Percentiles rank a stretch among this genome's conserved stretches.
Evolutionary conservation across 2,888 invertebrate genomes (phyloP).

Genomic region (Psylliodes chrysocephalus): DNA sequence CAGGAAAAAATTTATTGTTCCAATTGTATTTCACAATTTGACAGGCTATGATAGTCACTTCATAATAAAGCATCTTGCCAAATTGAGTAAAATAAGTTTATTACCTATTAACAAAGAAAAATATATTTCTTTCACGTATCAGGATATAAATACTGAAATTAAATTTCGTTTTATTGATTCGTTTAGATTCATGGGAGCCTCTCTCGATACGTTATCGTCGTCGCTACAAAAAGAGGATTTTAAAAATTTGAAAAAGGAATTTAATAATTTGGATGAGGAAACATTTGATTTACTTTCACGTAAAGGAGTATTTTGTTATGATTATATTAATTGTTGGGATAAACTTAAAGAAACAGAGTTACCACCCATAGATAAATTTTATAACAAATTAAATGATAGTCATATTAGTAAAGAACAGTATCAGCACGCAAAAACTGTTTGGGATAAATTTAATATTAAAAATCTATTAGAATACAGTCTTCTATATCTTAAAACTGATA

Average conservation of each 20-base stretch:
- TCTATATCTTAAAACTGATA: constrained; percentile 36
- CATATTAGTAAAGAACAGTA: constrained; percentile 48
- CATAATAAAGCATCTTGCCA: background rate
- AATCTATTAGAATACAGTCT: constrained; percentile 52
- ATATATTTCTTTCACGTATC: background rate
- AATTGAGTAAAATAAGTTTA: background rate
- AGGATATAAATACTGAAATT: background rate
- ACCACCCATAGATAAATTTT: constrained; percentile 43
- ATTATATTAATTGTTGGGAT: constrained; percentile 39
- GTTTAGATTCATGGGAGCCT: background rate
- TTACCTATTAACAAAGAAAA: background rate
- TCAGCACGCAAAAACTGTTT: constrained; percentile 51
- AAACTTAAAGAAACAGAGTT: constrained; percentile 40
- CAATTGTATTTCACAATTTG: background rate
- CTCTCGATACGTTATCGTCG: too few relatives aligned
- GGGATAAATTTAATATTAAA: constrained; percentile 49
- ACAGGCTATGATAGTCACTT: background rate
- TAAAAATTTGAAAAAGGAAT: too few relatives aligned
- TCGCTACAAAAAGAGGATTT: too few relatives aligned
- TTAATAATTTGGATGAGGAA: too few relatives aligned
- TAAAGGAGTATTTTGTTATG: constrained; percentile 42
- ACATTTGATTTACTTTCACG: background rate
- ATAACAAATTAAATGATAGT: constrained; percentile 41
- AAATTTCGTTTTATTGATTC: background rate
- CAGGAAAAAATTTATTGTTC: background rate